Conservation (phyloP, 2,888 invertebrate species). For the Neoaliturus tenellus region DNA sequence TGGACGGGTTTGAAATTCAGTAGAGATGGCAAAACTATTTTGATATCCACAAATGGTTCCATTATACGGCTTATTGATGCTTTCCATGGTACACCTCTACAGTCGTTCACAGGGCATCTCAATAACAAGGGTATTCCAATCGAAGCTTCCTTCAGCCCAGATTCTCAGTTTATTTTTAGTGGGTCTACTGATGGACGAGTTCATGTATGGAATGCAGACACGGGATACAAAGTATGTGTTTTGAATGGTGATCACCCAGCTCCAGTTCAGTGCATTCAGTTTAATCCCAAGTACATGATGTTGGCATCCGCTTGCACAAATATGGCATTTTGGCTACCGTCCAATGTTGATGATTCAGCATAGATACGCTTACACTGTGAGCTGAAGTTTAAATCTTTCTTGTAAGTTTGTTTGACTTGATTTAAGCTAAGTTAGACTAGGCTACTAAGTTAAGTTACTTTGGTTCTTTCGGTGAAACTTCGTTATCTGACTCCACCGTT, state of each 20-base stretch:
- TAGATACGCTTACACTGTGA: no score
- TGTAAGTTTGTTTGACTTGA: no score
- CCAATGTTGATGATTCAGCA: conserved; percentile 80
- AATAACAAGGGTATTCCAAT: conserved; percentile 97
- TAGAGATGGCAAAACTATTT: conserved; percentile 97
- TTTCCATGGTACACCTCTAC: conserved; percentile 96
- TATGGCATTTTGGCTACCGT: conserved; percentile 97
- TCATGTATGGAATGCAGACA: conserved; percentile 98
- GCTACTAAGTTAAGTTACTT: no score
- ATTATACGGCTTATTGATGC: conserved; percentile 97
- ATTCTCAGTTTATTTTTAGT: conserved; percentile 98
- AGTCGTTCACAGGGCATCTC: conserved; percentile 94
- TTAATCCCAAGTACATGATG: conserved; percentile 99
- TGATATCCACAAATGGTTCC: conserved; percentile 98
- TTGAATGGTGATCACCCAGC: conserved; percentile 96
- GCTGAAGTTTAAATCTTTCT: no score
- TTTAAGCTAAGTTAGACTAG: no score
- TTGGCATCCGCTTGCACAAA: conserved; percentile 99
- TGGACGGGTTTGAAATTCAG: conserved; percentile 99
- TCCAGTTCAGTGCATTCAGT: conserved; percentile 98
- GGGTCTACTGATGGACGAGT: conserved; percentile 98
- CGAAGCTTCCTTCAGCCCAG: conserved; percentile 98
- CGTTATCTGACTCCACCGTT: no score
- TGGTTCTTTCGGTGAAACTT: no score
- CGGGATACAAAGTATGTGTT: conserved; percentile 93